These are phyloP conservation scores for Drosophila peninsularis DNA, from an alignment of 2,888 invertebrate species.

Conservation along the genomic window DNA sequence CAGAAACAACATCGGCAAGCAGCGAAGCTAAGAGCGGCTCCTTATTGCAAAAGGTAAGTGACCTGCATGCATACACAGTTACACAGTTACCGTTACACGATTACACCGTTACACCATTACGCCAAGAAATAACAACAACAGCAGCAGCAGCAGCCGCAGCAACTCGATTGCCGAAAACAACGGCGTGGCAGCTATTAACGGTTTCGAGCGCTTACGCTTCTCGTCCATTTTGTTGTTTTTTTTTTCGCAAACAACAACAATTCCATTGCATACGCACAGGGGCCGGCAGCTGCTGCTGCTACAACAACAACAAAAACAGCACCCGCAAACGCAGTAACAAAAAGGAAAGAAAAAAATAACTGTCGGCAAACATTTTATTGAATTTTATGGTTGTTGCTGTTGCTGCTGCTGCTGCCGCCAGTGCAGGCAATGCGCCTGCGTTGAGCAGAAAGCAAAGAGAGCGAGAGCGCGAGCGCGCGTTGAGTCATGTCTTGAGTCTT, in stretches of 20 bases:
- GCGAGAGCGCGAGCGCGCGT: constrained; percentile 9
- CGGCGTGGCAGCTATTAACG: constrained; percentile 59
- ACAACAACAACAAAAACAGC: constrained; percentile 18
- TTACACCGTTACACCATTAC: constrained; percentile 7
- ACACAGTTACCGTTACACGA: neutral
- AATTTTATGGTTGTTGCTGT: constrained; percentile 47
- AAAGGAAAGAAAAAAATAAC: constrained; percentile 27
- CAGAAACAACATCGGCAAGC: constrained; percentile 22
- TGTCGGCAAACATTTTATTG: constrained; percentile 70
- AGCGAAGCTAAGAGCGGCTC: constrained; percentile 46
- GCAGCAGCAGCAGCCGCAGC: constrained; percentile 3
- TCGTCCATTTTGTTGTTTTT: constrained; percentile 15
- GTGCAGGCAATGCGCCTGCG: constrained; percentile 57
- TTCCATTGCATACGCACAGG: constrained; percentile 68
- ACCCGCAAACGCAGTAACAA: constrained; percentile 21
- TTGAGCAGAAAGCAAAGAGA: constrained; percentile 20
- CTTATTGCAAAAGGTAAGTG: constrained; percentile 67
- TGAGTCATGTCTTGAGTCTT: constrained; percentile 7
- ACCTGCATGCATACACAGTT: constrained; percentile 49
- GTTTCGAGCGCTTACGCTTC: constrained; percentile 23
- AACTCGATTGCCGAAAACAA: constrained; percentile 7
- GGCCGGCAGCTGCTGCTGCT: constrained; percentile 53
- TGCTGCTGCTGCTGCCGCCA: constrained; percentile 20
- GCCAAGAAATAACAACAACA: neutral
- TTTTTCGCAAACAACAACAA: constrained; percentile 34